Evolutionary conservation across 2,888 invertebrate genomes (phyloP), one percentile per base, ranked within the genome.

Genomic region (Caenorhabditis macrosperma): DNA sequence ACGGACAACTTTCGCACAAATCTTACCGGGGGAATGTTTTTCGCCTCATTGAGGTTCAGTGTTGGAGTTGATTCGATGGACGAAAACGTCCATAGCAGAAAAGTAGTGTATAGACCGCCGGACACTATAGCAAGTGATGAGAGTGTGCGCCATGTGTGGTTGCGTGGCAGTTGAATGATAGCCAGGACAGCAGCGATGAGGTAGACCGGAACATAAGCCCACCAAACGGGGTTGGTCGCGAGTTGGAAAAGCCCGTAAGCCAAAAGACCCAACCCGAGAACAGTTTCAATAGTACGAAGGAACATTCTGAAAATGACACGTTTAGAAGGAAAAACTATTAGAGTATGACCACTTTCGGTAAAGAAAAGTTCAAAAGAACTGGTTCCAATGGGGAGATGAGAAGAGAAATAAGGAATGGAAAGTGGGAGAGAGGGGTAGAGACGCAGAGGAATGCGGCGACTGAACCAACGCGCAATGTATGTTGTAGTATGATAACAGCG

Each of bases 401-500:
- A 60, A 54, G n/a, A 28, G 41, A 60, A 26, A 66, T n/a, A 22
- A 12, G 59, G n/a, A n/a, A 26, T 33, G 26, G 26, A 57, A 26
- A 41, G 41, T 17, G 15, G n/a, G 28, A 17, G 35, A 26, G 46
- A 35, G 30, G 10, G 41, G 38, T 2, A 57, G 50, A 69, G 68
- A 69, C 63, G 63, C 57, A 77, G 68, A 69, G 28, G 33, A 17
- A 44, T 22, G 28, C 26, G 33, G 69, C 38, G 22, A 48, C 17
- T 33, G 35, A 26, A 67, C 44, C 17, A 46, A 15, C 35, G 57
- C 30, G 44, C 44, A 33, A 41, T 69, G 68, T 77, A 77, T 77
- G 69, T 77, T 77, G 77, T 77, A 77, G 77, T 59, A 38, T 61
- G 74, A 75, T 67, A 75, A 75, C 44, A 41, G 26, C 12, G 26